Conservation (phyloP, 1,140 invertebrate genomes). For the Scaptomyza montana region DNA sequence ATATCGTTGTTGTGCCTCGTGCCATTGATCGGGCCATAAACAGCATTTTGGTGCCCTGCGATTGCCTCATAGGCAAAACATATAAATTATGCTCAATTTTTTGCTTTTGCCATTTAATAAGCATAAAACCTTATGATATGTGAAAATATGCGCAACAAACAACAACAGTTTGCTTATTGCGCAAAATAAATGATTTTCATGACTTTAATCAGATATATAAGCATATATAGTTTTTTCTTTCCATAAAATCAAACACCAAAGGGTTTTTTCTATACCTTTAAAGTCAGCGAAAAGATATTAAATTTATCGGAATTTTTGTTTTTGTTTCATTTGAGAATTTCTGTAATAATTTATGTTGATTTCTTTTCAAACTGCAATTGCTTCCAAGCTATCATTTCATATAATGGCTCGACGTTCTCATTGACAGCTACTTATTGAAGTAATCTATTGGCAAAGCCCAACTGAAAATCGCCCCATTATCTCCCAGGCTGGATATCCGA, state of each 20-base stretch:
- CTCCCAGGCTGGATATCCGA: background rate
- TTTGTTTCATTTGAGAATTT: conserved; percentile 11
- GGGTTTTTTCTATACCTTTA: too few species aligned
- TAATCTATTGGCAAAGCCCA: conserved; percentile 45
- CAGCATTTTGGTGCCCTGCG: conserved; percentile 71
- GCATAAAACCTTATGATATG: conserved; percentile 82
- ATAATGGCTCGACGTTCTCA: conserved; percentile 32
- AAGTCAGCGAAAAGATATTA: too few species aligned
- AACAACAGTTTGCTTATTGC: conserved; percentile 35
- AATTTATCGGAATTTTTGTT: background rate
- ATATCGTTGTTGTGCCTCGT: conserved; percentile 17
- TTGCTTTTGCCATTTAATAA: conserved; percentile 76
- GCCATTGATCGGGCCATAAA: conserved; percentile 77
- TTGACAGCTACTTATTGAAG: conserved; percentile 53
- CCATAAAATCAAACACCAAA: too few species aligned
- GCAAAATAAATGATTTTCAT: background rate
- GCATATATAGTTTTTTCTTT: too few species aligned
- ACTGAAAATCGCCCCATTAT: conserved; percentile 48
- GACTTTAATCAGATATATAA: too few species aligned
- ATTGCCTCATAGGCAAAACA: conserved; percentile 80
- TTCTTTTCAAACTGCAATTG: conserved; percentile 36
- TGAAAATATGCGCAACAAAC: conserved; percentile 81
- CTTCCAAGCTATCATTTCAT: conserved; percentile 32
- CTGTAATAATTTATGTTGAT: conserved; percentile 40
- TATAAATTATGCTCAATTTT: conserved; percentile 80